Evolutionary conservation across 2,888 invertebrate genomes (phyloP).

Genomic region (Cheilosia variabilis): DNA sequence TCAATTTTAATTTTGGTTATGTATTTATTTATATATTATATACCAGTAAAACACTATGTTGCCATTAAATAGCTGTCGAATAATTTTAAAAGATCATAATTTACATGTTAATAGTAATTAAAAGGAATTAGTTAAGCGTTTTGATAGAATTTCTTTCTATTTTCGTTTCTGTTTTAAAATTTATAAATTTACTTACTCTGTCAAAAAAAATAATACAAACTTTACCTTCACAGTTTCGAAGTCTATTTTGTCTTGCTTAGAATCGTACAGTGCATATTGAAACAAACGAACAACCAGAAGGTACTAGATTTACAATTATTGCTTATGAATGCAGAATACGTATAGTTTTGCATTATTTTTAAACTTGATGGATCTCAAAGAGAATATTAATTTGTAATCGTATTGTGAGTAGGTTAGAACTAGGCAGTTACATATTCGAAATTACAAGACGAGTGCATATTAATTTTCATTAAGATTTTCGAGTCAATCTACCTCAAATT

Average conservation of each 20-base stretch:
- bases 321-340: too few species aligned
- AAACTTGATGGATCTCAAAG: too few species aligned
- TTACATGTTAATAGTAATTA: background rate
- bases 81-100: background rate
- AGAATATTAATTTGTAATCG: too few species aligned
- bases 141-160: slow-evolving; percentile 1
- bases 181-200: background rate
- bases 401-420: too few species aligned
- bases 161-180: background rate
- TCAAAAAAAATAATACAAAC: background rate
- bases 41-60: background rate
- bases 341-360: too few species aligned
- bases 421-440: too few species aligned
- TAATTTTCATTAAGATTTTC: too few species aligned
- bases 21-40: background rate
- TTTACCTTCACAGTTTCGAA: background rate
- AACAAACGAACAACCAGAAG: too few species aligned
- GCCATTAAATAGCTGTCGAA: slow-evolving; percentile 5
- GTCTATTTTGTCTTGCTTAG: background rate
- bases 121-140: slow-evolving; percentile 29
- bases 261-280: background rate
- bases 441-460: too few species aligned
- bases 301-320: too few species aligned
- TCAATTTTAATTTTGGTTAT: slow-evolving; percentile 19
- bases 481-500: too few species aligned